A percentile compares a stretch with the other conserved stretches of the same genome.
These are phyloP conservation scores for Asteroscopus sphinx DNA, from an alignment of 2,888 invertebrate genomes.

Conservation along the genomic window DNA sequence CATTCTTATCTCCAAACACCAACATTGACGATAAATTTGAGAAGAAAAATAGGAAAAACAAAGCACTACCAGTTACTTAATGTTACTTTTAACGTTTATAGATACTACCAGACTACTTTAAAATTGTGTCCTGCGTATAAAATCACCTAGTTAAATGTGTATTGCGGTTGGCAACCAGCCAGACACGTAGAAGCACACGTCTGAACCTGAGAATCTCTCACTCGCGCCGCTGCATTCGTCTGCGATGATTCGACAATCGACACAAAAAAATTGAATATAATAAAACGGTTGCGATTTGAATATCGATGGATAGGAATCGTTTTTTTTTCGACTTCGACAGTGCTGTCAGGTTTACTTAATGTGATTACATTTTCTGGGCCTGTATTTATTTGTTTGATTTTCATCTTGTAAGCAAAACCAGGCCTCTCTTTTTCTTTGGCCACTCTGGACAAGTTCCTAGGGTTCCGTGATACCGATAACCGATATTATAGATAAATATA, in stretches of 20 bases:
- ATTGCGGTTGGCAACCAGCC: conserved; percentile 83
- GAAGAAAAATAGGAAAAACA: conserved; percentile 64
- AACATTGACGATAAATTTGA: conserved; percentile 45
- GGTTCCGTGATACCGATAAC: too few species aligned
- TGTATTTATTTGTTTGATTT: too few species aligned
- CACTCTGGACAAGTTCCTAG: too few species aligned
- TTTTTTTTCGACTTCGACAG: background rate
- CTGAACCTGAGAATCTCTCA: conserved; percentile 80
- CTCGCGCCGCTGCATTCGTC: conserved; percentile 69
- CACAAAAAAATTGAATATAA: conserved; percentile 77
- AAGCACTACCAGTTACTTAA: conserved; percentile 72
- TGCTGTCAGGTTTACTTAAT: too few species aligned
- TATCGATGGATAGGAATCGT: conserved; percentile 28
- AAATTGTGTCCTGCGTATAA: conserved; percentile 84
- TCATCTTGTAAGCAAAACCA: too few species aligned
- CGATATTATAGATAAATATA: too few species aligned
- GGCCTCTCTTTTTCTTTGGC: too few species aligned
- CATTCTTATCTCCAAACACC: conserved; percentile 40
- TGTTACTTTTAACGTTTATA: conserved; percentile 81
- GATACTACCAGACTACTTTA: conserved; percentile 84
- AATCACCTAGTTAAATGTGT: conserved; percentile 81
- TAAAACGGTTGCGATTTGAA: conserved; percentile 57
- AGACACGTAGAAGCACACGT: conserved; percentile 75
- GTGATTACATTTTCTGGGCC: too few species aligned
- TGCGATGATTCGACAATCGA: conserved; percentile 78